Base-by-base conservation (phyloP, 2,797 vertebrate species). In the Poecilia picta region DNA sequence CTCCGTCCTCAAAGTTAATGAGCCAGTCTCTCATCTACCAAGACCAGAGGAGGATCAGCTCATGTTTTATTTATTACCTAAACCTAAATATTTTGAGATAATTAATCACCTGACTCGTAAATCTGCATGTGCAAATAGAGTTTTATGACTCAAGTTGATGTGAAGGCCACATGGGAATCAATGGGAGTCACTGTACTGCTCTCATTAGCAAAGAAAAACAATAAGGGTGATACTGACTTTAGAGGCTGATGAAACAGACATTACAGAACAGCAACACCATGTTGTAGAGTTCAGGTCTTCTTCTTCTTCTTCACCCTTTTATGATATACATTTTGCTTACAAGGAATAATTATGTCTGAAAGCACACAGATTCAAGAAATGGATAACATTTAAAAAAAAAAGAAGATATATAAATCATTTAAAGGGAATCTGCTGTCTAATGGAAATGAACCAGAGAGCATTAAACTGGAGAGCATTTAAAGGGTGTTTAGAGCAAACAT, bases 41-140 rank as follows among this genome's bases (percentile, higher is more conserved):
- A 79, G 62, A 66, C 64, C 68, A 78, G 62, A 36, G n/a, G 41
- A 39, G 77, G 57, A 73, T 74, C 36, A 43, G 66, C 51, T 23
- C 20, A 47, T 3, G 4, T 55, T 41, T 82, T 43, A 28, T 31
- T 49, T 33, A 75, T n/a, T 25, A 47, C 74, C 53, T 16, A 8
- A 81, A 68, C 41, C 39, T 25, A 47, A 77, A 39, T 55, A 39
- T 66, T 39, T 16, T 28, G 49, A 51, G 8, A 59, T 45, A 49
- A 74, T 80, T 57, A 59, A 80, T 59, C 51, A 43, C 78, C 53
- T 68, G 25, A 43, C 43, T 66, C 53, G 41, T 41, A 36, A 43
- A 74, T 68, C 16, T 74, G 59, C 46, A 66, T 53, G 55, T 41
- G 70, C 33, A 28, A 73, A 57, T 25, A 57, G 36, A 49, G 33